phyloP scores from a whole-genome alignment of 1,140 invertebrate genomes.

The Schmidtea mediterranea region DNA sequence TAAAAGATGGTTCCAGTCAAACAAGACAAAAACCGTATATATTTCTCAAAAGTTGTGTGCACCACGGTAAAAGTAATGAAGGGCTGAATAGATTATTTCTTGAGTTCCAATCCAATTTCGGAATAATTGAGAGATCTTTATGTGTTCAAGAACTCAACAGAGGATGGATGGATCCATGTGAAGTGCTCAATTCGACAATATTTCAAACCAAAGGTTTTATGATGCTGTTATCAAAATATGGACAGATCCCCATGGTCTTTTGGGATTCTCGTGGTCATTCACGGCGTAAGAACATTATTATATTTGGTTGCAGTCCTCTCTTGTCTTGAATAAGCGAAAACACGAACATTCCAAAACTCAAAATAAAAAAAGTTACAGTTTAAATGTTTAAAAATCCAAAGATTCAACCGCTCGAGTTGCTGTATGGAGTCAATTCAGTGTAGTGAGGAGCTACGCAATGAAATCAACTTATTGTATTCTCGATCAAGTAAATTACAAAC shows the following conservation, averaged over 20 bases:
- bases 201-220: slow-evolving; percentile 54
- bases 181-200: slow-evolving; percentile 51
- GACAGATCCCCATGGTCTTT: slow-evolving; percentile 12
- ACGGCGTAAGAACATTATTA: slow-evolving; percentile 26
- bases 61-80: slow-evolving; percentile 28
- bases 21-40: background rate
- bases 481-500: no score
- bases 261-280: slow-evolving; percentile 28
- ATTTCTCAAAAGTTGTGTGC: slow-evolving; percentile 22
- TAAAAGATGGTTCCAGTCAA: no score
- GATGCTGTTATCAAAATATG: slow-evolving; percentile 7
- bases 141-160: slow-evolving; percentile 29
- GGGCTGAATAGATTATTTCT: slow-evolving; percentile 19
- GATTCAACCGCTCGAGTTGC: no score
- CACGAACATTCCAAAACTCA: no score
- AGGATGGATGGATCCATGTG: slow-evolving; percentile 43
- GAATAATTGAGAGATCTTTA: slow-evolving; percentile 22
- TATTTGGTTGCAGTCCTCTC: slow-evolving; percentile 45
- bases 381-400: no score
- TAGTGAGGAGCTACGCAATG: no score
- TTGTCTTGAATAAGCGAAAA: no score
- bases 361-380: no score
- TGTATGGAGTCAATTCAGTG: no score
- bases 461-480: no score
- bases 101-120: background rate